Evolutionary conservation across 2,888 invertebrate genomes (phyloP).

Genomic region (Petrophora chlorosata): DNA sequence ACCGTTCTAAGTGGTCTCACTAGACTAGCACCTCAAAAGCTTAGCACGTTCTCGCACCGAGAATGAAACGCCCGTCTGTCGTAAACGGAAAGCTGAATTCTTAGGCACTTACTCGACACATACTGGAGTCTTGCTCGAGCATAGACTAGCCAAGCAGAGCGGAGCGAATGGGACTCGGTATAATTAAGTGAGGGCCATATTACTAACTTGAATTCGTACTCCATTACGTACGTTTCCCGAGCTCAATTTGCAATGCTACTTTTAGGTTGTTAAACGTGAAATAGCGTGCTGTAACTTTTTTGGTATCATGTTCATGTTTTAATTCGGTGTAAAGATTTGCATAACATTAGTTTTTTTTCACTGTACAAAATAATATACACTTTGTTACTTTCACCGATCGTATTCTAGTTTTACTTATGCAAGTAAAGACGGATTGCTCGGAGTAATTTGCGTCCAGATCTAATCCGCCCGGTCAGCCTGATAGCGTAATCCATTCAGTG

Average conservation of each 20-base stretch:
- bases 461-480: slow-evolving; percentile 1
- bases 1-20: slow-evolving; percentile 30
- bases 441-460: slow-evolving; percentile 2
- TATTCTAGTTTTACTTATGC: slow-evolving; percentile 1
- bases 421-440: slow-evolving; percentile 2
- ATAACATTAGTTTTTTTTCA: no score
- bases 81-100: slow-evolving; percentile 48
- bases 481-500: slow-evolving; percentile 3
- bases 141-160: slow-evolving; percentile 47
- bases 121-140: slow-evolving; percentile 48
- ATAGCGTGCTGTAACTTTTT: not conserved
- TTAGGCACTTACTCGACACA: slow-evolving; percentile 49
- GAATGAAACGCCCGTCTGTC: slow-evolving; percentile 41
- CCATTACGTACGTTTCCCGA: slow-evolving; percentile 18
- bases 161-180: slow-evolving; percentile 43
- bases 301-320: slow-evolving; percentile 5
- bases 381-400: not conserved
- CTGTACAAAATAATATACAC: no score
- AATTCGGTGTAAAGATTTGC: not conserved
- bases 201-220: slow-evolving; percentile 52
- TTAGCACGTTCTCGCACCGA: slow-evolving; percentile 35
- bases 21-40: slow-evolving; percentile 34
- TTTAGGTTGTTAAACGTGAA: slow-evolving; percentile 14
- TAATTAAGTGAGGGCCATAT: slow-evolving; percentile 55
- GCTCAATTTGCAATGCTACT: slow-evolving; percentile 10